These are phyloP conservation scores for Macrophya annulata DNA, from an alignment of 2,888 invertebrate species.

Conservation along the genomic window DNA sequence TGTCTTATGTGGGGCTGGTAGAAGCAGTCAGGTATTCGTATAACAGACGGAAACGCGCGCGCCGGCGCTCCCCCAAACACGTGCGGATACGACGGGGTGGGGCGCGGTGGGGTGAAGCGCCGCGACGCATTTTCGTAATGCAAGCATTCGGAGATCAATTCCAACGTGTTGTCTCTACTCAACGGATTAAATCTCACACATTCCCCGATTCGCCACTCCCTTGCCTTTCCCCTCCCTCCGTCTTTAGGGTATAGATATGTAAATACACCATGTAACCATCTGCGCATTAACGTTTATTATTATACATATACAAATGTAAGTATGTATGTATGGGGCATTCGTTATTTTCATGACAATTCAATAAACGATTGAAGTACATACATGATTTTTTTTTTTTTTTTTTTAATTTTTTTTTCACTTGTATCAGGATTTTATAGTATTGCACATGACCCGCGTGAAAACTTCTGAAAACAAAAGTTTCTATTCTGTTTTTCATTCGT, in stretches of 20 bases:
- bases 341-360: too few species aligned
- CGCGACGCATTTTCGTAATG: constrained; percentile 48
- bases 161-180: constrained; percentile 30
- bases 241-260: background rate
- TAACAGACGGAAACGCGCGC: constrained; percentile 36
- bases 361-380: too few species aligned
- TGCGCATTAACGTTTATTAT: too few species aligned
- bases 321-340: too few species aligned
- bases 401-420: too few species aligned
- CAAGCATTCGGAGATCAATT: constrained; percentile 41
- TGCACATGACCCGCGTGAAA: too few species aligned
- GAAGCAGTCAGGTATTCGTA: constrained; percentile 33
- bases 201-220: background rate
- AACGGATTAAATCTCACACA: constrained; percentile 22
- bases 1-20: constrained; percentile 43
- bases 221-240: too few species aligned
- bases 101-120: background rate
- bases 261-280: background rate
- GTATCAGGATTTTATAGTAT: too few species aligned
- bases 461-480: too few species aligned
- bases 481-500: too few species aligned
- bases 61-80: constrained; percentile 45
- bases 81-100: constrained; percentile 19
- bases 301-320: too few species aligned
- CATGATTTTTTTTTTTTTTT: too few species aligned